Evolutionary conservation across 64 coral and sea anemone species (phyloP).

Genomic region (Catalaphyllia jardinei): DNA sequence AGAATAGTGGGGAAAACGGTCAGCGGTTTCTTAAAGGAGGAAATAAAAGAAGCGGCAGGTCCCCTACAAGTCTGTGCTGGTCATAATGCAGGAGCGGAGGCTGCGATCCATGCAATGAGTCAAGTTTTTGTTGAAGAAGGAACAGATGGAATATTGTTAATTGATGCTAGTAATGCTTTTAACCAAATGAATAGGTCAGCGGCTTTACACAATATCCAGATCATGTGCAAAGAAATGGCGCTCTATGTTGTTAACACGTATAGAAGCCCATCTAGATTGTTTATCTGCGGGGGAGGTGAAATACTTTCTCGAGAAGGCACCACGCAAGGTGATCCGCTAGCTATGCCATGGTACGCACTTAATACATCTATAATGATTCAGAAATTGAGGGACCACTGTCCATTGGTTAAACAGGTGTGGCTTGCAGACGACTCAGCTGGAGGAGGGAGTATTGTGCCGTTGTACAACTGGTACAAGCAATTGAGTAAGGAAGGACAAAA

Average conservation of each 20-base stretch:
- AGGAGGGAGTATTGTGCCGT: neutral
- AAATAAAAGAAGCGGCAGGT: no score
- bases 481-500: constrained; percentile 23
- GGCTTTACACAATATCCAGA: constrained; percentile 26
- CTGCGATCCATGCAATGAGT: no score
- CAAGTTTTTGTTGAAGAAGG: no score
- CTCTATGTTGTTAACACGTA: constrained; percentile 39
- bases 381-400: no score
- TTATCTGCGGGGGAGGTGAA: constrained; percentile 18
- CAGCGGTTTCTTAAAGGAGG: no score
- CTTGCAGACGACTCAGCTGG: constrained; percentile 48
- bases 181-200: constrained; percentile 14
- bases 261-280: constrained; percentile 18
- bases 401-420: no score
- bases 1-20: no score
- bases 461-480: constrained; percentile 23
- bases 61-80: no score
- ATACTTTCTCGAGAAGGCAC: constrained; percentile 31
- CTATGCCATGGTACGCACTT: constrained; percentile 4
- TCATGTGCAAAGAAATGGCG: constrained; percentile 19
- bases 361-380: no score
- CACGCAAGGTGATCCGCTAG: neutral
- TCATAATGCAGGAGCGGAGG: no score
- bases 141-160: no score
- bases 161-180: no score